A percentile compares a stretch with the other conserved stretches of the same genome.
phyloP scores from a whole-genome alignment of 2,113 vertebrate species.

The Vireo altiloquus region DNA sequence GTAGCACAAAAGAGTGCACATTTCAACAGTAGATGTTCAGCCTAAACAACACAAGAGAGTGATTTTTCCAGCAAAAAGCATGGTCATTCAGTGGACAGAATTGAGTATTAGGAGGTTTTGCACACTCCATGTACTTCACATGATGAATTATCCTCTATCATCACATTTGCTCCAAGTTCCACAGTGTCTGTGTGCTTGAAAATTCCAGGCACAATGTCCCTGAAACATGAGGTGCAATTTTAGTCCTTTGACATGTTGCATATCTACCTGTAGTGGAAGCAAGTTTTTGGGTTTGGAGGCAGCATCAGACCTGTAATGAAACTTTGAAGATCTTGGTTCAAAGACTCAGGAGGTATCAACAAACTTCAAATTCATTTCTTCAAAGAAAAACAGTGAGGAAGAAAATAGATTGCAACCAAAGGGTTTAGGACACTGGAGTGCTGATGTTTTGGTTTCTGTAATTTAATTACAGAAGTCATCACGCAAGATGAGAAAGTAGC shows the following conservation, averaged over 20 bases:
- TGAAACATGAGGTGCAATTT: neutral
- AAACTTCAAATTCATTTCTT: neutral
- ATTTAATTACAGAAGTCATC: neutral
- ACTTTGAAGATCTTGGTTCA: neutral
- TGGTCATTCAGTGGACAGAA: neutral
- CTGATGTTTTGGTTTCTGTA: neutral
- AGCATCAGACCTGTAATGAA: rapidly evolving
- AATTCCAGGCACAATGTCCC: neutral
- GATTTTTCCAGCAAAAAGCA: neutral
- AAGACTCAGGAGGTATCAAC: neutral
- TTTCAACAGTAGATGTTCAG: neutral
- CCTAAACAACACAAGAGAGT: neutral
- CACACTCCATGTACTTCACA: neutral
- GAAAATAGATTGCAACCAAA: neutral
- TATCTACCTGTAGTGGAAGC: neutral
- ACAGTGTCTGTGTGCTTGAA: neutral
- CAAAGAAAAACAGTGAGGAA: neutral
- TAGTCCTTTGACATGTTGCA: neutral
- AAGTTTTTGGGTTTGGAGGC: neutral
- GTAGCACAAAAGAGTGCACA: neutral
- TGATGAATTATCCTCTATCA: neutral
- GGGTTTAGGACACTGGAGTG: neutral
- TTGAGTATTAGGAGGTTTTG: neutral
- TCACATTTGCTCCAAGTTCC: neutral
- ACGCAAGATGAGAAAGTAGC: neutral